Percentiles rank a stretch among this genome's conserved stretches.
These are phyloP conservation scores for Octopus bimaculoides DNA, from an alignment of 1,140 invertebrate species.

Conservation along the genomic window DNA sequence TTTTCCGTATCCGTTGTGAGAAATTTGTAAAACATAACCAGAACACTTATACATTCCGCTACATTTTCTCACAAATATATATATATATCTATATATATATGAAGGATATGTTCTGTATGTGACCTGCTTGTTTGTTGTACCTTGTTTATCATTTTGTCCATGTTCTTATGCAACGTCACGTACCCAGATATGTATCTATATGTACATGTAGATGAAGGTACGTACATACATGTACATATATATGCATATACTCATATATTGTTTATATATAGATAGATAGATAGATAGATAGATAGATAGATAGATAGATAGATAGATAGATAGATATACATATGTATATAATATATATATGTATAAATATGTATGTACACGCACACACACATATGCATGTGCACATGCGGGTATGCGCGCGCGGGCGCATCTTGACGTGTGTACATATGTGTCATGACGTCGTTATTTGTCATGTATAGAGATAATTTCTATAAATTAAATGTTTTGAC, in stretches of 20 bases:
- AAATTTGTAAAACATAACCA: too few relatives aligned
- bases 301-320: not conserved
- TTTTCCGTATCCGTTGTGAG: too few relatives aligned
- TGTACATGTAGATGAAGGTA: not conserved
- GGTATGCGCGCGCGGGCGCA: not conserved
- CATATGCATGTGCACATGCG: not conserved
- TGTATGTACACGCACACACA: not conserved
- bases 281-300: not conserved
- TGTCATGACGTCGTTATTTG: not conserved
- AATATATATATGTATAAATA: not conserved
- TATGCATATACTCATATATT: not conserved
- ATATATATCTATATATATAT: slow-evolving; percentile 1
- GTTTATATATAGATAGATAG: not conserved
- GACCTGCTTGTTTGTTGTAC: not conserved
- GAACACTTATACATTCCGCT: not conserved
- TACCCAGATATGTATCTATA: not conserved
- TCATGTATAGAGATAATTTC: not conserved
- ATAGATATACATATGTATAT: not conserved
- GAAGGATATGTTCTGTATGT: too few relatives aligned
- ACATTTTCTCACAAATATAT: not conserved
- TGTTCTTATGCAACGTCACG: not conserved
- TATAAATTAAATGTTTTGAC: too few relatives aligned
- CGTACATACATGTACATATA: not conserved
- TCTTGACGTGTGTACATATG: not conserved
- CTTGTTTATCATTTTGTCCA: not conserved